phyloP scores from a whole-genome alignment of 2,797 vertebrate species.

The Pantherophis vulpinus region DNA sequence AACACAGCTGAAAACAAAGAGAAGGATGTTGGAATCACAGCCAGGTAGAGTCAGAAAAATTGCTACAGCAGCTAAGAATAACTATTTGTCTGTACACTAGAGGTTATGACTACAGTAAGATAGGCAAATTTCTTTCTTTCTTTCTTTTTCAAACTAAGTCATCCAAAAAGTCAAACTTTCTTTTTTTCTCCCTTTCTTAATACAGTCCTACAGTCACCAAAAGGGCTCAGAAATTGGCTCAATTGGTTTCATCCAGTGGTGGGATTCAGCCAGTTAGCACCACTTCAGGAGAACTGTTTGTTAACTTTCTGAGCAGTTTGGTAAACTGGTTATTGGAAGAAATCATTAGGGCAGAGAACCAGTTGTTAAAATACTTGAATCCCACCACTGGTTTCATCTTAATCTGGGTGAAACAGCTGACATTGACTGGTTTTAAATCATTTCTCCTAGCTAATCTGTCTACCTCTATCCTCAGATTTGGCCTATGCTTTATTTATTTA shows the following conservation, averaged over 20 bases:
- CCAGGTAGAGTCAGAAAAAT: conserved; percentile 76
- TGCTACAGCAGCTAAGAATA: conserved; percentile 75
- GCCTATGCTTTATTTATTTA: neutral
- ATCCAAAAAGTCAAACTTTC: neutral
- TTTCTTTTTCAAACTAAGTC: neutral
- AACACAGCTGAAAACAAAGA: conserved; percentile 76
- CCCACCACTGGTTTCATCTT: neutral
- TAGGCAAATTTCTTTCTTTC: conserved; percentile 10
- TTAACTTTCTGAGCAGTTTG: too few relatives aligned
- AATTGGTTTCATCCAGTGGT: neutral
- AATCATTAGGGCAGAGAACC: too few relatives aligned
- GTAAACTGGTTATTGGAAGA: too few relatives aligned
- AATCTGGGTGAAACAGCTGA: neutral
- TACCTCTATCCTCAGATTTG: neutral
- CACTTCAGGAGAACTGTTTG: too few relatives aligned
- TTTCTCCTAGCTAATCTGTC: neutral
- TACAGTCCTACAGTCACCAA: neutral
- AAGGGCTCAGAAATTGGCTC: neutral
- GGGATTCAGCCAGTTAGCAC: too few relatives aligned
- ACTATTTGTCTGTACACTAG: conserved; percentile 70
- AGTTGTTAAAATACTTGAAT: too few relatives aligned
- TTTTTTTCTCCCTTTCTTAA: neutral
- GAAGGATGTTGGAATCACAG: conserved; percentile 71
- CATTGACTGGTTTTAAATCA: neutral
- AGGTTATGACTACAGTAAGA: conserved; percentile 39